phyloP scores from a whole-genome alignment of 2,113 vertebrate genomes.

The Ceyx melanurus region DNA sequence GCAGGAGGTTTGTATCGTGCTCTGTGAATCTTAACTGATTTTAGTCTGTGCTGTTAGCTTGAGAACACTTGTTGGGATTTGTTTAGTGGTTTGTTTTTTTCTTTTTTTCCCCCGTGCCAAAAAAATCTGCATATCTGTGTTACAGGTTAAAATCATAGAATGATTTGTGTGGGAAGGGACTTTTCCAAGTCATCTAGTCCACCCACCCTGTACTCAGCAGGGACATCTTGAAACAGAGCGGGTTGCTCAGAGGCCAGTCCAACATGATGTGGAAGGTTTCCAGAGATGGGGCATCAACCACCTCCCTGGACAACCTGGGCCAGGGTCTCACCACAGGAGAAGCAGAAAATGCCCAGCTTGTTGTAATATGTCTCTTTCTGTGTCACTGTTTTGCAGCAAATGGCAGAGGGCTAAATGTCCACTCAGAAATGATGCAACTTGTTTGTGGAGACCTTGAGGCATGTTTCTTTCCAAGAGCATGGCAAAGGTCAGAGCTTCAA shows the following conservation, averaged over 20 bases:
- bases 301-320: background rate
- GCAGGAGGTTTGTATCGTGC: fast-evolving
- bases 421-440: background rate
- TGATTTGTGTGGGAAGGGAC: background rate
- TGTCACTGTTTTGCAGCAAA: fast-evolving
- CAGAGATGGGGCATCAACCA: background rate
- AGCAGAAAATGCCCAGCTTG: fast-evolving
- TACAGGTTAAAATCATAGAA: background rate
- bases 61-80: background rate
- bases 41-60: background rate
- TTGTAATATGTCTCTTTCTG: background rate
- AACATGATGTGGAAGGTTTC: background rate
- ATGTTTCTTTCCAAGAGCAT: background rate
- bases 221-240: background rate
- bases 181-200: background rate
- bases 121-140: background rate
- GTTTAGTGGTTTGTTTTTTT: background rate
- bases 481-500: background rate
- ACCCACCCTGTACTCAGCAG: background rate
- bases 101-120: background rate
- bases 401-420: background rate
- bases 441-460: conserved; percentile 14
- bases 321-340: background rate
- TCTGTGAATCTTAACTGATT: background rate
- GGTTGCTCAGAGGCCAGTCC: background rate